Evolutionary conservation across 2,888 invertebrate genomes (phyloP), one percentile per base, ranked within the genome.

Genomic region (Timema podura): DNA sequence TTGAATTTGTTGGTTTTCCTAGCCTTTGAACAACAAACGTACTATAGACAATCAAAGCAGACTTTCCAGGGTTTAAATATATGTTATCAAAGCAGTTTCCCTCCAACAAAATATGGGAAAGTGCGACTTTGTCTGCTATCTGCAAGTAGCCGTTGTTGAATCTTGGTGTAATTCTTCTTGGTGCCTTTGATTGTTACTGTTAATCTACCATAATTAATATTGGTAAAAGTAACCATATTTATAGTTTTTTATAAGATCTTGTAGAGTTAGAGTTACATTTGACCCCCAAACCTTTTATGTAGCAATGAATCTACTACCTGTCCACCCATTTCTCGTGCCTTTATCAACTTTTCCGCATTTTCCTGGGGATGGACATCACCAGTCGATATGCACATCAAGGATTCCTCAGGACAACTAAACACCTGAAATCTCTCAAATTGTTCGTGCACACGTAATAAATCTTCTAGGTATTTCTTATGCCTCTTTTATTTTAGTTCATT

Each of bases 71-170:
- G 54, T 54, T 54, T 54, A 11, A 54, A 54, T 6, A 6, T 15
- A 54, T 54, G 2, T 7, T 54, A 54, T 54, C 54, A 54, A 13
- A 3, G 5, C n/a, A 54, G 54, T 54, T 54, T 54, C 7, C 54
- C 54, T 13, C 54, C 54, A 5, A 15, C n/a, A 54, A 54, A 54
- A 13, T 54, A 54, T 54, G 54, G 13, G 10, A 54, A 54, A 54
- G 3, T 15, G 54, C 15, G n/a, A 7, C 54, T 54, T 54, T 54
- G 54, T 13, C 15, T 54, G 54, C 6, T 54, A 54, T 6, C 13
- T 54, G 54, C n/a, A 54, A 54, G 7, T 11, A 54, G 54, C 16
- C 54, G 7, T 54, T 54, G 54, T 54, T 54, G 54, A 54, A 54
- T 54, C 54, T 15, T 54, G 5, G 6, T 54, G 10, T 54, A 7